Evolutionary conservation across 2,888 invertebrate genomes (phyloP).

Genomic region (Trichogramma evanescens): DNA sequence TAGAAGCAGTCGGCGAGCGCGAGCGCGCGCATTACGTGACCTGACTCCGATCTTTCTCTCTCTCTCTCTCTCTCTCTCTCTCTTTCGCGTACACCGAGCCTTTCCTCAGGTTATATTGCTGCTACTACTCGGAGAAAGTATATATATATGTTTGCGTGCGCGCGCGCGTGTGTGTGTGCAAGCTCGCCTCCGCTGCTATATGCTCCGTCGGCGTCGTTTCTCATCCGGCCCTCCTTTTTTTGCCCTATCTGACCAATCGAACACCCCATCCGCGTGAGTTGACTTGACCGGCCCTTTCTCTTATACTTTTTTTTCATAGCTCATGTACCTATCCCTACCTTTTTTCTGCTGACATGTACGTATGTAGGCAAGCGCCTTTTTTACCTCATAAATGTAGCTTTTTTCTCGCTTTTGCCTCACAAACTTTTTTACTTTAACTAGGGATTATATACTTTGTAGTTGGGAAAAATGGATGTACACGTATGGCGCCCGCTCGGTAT

Average conservation of each 20-base stretch:
- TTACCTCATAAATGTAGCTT: too few species aligned
- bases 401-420: too few species aligned
- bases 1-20: conserved; percentile 37
- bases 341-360: background rate
- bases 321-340: too few species aligned
- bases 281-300: conserved; percentile 40
- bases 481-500: too few species aligned
- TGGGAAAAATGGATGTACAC: background rate
- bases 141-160: too few species aligned
- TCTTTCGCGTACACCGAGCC: conserved; percentile 28
- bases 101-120: conserved; percentile 48
- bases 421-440: too few species aligned
- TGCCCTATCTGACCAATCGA: conserved; percentile 47
- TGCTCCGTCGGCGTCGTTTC: conserved; percentile 35
- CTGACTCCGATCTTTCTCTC: conserved; percentile 41
- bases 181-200: too few species aligned
- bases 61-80: background rate
- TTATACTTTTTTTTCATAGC: conserved; percentile 16
- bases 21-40: conserved; percentile 42
- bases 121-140: conserved; percentile 30
- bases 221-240: conserved; percentile 37
- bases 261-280: conserved; percentile 28
- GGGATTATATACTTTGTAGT: too few species aligned
- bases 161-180: too few species aligned
- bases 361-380: background rate